These are phyloP conservation scores for Drosophila cracens DNA, from an alignment of 2,888 invertebrate species.

Conservation along the genomic window DNA sequence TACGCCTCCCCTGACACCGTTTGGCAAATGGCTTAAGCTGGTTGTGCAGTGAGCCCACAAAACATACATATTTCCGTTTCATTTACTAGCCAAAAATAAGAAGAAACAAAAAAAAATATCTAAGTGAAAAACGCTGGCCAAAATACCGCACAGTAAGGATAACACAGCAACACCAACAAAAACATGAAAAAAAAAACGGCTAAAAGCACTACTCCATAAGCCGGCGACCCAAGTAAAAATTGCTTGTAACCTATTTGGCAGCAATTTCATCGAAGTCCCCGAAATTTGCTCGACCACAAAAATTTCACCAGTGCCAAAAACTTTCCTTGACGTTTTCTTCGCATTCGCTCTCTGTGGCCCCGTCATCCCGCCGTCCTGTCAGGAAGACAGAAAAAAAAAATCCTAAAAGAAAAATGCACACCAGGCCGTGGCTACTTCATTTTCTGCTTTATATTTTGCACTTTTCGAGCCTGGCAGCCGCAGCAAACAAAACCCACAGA, in stretches of 20 bases:
- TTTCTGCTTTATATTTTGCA: slow-evolving; percentile 69
- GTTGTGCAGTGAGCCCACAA: slow-evolving; percentile 72
- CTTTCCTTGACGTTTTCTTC: slow-evolving; percentile 71
- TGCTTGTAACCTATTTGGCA: slow-evolving; percentile 80
- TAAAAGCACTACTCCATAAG: slow-evolving; percentile 69
- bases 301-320: slow-evolving; percentile 69
- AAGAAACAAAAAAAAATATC: slow-evolving; percentile 21
- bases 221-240: slow-evolving; percentile 75
- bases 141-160: slow-evolving; percentile 52
- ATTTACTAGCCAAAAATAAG: slow-evolving; percentile 71
- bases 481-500: slow-evolving; percentile 41
- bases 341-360: slow-evolving; percentile 1
- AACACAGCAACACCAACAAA: slow-evolving; percentile 23
- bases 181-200: slow-evolving; percentile 37
- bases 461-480: slow-evolving; percentile 45
- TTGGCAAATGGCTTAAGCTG: slow-evolving; percentile 55
- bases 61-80: slow-evolving; percentile 80
- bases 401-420: slow-evolving; percentile 40
- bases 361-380: slow-evolving; percentile 46
- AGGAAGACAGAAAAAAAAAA: slow-evolving; percentile 32
- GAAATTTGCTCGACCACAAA: slow-evolving; percentile 79
- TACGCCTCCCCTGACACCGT: background rate
- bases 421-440: slow-evolving; percentile 65
- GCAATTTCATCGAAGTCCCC: slow-evolving; percentile 80
- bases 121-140: slow-evolving; percentile 66